phyloP scores from a whole-genome alignment of 37 sponge, comb jelly and placozoan species.

The Aplysina aerophoba region DNA sequence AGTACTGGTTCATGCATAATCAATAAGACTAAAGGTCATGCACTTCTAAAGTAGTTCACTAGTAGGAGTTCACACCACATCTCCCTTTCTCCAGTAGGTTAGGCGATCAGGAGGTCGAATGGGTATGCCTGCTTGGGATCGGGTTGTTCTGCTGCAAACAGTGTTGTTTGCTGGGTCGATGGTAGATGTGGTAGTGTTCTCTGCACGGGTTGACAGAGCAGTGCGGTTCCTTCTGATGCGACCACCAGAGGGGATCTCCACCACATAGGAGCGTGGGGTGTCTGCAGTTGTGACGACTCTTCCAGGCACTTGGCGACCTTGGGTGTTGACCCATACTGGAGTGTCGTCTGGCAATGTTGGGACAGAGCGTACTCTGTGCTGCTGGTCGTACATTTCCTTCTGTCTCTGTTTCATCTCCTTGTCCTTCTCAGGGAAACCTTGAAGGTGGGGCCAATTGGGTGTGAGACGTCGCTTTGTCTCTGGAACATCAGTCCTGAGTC shows the following conservation, averaged over 20 bases:
- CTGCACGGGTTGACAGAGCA: background rate
- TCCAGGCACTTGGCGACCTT: conserved; percentile 15
- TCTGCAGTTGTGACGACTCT: background rate
- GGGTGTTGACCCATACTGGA: conserved; percentile 26
- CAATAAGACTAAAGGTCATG: no score
- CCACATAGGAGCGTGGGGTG: conserved; percentile 21
- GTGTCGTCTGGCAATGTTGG: background rate
- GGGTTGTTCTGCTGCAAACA: background rate
- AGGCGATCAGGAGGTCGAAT: conserved; percentile 25
- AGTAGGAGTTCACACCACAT: conserved; percentile 16
- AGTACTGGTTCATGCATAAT: no score
- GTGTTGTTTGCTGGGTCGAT: background rate
- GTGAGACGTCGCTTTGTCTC: no score
- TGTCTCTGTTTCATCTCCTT: background rate
- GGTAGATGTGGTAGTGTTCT: background rate
- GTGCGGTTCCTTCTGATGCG: conserved; percentile 14
- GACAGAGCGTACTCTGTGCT: conserved; percentile 2
- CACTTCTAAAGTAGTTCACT: no score
- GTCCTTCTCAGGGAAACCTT: background rate
- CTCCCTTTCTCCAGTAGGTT: conserved; percentile 13
- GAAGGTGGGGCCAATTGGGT: conserved; percentile 10
- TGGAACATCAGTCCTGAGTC: conserved; percentile 17
- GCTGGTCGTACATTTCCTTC: background rate
- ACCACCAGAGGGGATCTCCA: background rate
- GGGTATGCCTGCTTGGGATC: background rate